phyloP scores from a whole-genome alignment of 2,113 vertebrate genomes.

The Nothobranchius kuhntae region DNA sequence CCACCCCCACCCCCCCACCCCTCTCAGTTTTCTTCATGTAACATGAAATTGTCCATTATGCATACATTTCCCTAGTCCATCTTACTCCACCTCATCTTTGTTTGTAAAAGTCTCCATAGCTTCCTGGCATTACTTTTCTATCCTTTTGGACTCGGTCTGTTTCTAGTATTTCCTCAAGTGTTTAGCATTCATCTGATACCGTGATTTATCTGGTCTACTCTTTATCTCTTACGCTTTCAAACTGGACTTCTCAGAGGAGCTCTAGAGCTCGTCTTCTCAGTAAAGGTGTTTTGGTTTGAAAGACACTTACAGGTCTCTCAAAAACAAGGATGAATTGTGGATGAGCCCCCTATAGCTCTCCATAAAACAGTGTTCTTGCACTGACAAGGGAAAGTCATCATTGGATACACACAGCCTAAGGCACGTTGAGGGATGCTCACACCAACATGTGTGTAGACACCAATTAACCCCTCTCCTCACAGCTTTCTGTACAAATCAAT shows the following conservation, averaged over 20 bases:
- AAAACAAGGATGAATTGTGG: constrained; percentile 62
- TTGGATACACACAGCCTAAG: constrained; percentile 46
- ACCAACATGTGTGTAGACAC: constrained; percentile 23
- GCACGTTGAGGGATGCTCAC: constrained; percentile 46
- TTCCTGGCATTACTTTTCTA: constrained; percentile 10
- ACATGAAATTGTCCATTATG: constrained; percentile 45
- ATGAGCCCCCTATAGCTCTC: constrained; percentile 38
- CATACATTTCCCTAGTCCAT: constrained; percentile 32
- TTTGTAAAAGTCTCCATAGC: constrained; percentile 1
- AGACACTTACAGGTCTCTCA: constrained; percentile 28
- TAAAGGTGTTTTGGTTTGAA: constrained; percentile 10
- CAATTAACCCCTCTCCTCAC: constrained; percentile 50
- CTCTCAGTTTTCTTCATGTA: constrained; percentile 47
- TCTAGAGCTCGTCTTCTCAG: background rate
- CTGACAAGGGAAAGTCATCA: constrained; percentile 20
- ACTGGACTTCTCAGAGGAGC: too few species aligned
- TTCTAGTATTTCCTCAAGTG: background rate
- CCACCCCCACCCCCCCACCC: constrained; percentile 29
- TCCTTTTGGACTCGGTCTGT: background rate
- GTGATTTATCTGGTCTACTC: background rate
- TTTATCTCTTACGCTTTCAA: background rate
- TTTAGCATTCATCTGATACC: constrained; percentile 6
- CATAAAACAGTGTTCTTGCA: constrained; percentile 3
- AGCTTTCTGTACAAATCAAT: constrained; percentile 32
- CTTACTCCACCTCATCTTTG: constrained; percentile 17